Evolutionary conservation across 1,140 invertebrate genomes (phyloP), one percentile per base, ranked within the genome.

Genomic region (Drosophila azteca): DNA sequence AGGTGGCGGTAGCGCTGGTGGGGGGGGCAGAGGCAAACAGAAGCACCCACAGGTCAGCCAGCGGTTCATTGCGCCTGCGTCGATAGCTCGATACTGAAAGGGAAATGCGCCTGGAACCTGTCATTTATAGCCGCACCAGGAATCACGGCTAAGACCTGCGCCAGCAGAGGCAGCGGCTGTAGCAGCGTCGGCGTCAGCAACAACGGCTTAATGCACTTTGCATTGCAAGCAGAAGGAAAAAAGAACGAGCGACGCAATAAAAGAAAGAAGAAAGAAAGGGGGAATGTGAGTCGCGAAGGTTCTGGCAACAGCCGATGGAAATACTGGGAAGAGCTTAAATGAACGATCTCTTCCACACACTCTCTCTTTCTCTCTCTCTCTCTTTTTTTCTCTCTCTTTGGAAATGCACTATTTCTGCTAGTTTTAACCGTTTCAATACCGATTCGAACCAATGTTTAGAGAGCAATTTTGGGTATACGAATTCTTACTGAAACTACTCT

Each of bases 91-190:
- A 88, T 77, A 90, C 88, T 90, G 88, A 90, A 81, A 88, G 72
- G 84, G 88, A 88, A 88, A 90, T 71, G 77, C 70, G 76, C 60
- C 58, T 46, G 68, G 61, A 68, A 62, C 51, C 70, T 81, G 77
- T 73, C 79, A 90, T 90, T 90, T 90, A 90, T 90, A 90, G 84
- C 60, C 62, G 58, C 48, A 60, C 50, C 82, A 87, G 76, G 84
- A 82, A 75, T 57, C 65, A 50, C 68, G 54, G 53, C 60, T 17
- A 54, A 55, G 51, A 39, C 22, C 6, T 20, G 53, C 62, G 52
- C 46, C 59, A 45, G 48, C 53, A 43, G 49, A 61, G 69, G 49
- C 54, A 66, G 45, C 43, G 54, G 31, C 55, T 7, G 60, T 39
- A 48, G 65, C 61, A 48, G 65, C 49, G 44, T 5, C 58, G 13